Percentiles rank a stretch among this genome's conserved stretches.
phyloP scores from a whole-genome alignment of 1,140 invertebrate genomes.

The Caerostris extrusa region DNA sequence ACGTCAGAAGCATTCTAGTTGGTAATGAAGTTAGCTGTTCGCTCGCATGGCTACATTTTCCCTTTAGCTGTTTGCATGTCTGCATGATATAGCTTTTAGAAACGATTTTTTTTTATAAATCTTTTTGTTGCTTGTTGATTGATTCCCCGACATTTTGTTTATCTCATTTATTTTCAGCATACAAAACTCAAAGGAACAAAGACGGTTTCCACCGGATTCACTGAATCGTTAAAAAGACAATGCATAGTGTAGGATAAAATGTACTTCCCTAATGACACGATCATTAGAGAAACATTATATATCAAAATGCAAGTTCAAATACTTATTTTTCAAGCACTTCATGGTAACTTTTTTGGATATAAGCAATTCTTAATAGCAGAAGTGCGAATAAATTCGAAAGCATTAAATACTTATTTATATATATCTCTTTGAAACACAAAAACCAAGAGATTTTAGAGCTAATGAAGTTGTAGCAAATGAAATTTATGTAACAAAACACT shows the following conservation, averaged over 20 bases:
- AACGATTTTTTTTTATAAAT: slow-evolving; percentile 40
- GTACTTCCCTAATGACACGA: background rate
- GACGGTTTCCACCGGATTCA: background rate
- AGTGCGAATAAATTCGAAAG: too few relatives aligned
- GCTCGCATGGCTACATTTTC: slow-evolving; percentile 66
- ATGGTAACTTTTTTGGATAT: background rate
- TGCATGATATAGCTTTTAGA: slow-evolving; percentile 70
- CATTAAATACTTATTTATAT: too few relatives aligned
- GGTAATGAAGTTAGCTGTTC: slow-evolving; percentile 69
- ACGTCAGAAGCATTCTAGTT: slow-evolving; percentile 69
- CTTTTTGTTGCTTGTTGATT: slow-evolving; percentile 75
- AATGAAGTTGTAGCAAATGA: too few relatives aligned
- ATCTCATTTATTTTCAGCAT: slow-evolving; percentile 60
- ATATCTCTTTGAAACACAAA: too few relatives aligned
- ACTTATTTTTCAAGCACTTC: background rate
- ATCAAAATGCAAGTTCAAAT: background rate
- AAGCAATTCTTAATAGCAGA: background rate
- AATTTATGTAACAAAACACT: too few relatives aligned
- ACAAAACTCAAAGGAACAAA: slow-evolving; percentile 6
- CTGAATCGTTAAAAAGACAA: background rate
- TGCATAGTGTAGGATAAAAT: too few relatives aligned
- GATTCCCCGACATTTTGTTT: slow-evolving; percentile 61
- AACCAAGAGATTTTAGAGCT: too few relatives aligned
- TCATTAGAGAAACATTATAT: background rate
- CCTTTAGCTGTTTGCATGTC: slow-evolving; percentile 73